Evolutionary conservation across 1,140 invertebrate species (phyloP).

Genomic region (Harpegnathos saltator): DNA sequence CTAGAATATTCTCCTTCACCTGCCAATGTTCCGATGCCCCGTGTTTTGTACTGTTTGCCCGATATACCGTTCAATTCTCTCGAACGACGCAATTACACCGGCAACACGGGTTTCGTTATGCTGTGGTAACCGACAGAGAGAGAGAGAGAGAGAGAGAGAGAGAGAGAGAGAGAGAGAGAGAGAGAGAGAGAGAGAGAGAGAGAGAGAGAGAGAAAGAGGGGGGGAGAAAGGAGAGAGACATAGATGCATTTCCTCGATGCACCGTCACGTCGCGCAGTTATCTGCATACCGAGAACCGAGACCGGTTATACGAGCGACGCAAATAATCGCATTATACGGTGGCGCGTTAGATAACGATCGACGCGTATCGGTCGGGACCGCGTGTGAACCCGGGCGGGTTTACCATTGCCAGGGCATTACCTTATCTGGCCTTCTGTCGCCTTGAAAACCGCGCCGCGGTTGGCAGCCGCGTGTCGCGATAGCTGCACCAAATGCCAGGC

Average conservation of each 20-base stretch:
- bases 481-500: slow-evolving; percentile 50
- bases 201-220: slow-evolving; percentile 25
- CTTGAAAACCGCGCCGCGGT: slow-evolving; percentile 65
- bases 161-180: too few relatives aligned
- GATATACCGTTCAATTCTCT: slow-evolving; percentile 6
- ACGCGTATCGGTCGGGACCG: slow-evolving; percentile 65
- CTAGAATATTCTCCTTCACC: background rate
- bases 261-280: slow-evolving; percentile 59
- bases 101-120: slow-evolving; percentile 11
- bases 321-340: slow-evolving; percentile 75
- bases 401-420: slow-evolving; percentile 67
- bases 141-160: too few relatives aligned
- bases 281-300: slow-evolving; percentile 58
- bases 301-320: slow-evolving; percentile 65
- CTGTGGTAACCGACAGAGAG: background rate
- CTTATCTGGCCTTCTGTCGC: slow-evolving; percentile 73
- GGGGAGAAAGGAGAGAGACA: slow-evolving; percentile 20
- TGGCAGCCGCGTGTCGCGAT: slow-evolving; percentile 15
- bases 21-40: background rate
- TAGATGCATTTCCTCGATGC: slow-evolving; percentile 19
- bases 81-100: slow-evolving; percentile 28
- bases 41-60: background rate
- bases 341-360: slow-evolving; percentile 71
- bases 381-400: slow-evolving; percentile 71
- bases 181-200: too few relatives aligned